Evolutionary conservation across 2,113 vertebrate species (phyloP).

Genomic region (Varanus salvator): DNA sequence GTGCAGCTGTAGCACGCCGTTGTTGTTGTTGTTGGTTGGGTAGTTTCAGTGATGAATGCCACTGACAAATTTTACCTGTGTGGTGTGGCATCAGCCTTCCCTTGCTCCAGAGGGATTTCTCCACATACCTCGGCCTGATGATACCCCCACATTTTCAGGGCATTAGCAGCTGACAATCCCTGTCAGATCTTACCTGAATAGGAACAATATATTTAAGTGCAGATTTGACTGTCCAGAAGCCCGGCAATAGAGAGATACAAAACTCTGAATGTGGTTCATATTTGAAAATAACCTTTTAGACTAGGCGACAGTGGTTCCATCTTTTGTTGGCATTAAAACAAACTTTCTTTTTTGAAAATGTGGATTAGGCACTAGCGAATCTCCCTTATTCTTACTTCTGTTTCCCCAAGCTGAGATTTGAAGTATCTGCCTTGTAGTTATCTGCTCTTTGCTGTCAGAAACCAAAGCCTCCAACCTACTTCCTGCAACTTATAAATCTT

Average conservation of each 20-base stretch:
- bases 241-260: not conserved
- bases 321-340: not conserved
- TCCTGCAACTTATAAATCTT: not conserved
- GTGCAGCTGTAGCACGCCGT: not conserved
- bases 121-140: not conserved
- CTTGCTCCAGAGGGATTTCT: conserved; percentile 22
- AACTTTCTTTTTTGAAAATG: not conserved
- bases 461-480: conserved; percentile 37
- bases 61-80: conserved; percentile 16
- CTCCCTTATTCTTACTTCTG: not conserved
- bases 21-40: conserved; percentile 13
- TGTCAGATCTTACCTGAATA: not conserved
- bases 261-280: not conserved
- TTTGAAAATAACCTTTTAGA: not conserved
- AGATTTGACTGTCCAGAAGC: not conserved
- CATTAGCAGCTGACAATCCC: not conserved
- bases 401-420: conserved; percentile 6
- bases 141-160: not conserved
- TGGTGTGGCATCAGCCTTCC: not conserved
- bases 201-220: conserved; percentile 7
- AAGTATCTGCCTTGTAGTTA: conserved; percentile 6
- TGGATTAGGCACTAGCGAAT: not conserved
- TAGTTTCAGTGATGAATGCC: not conserved
- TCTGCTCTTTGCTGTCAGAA: conserved; percentile 15
- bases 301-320: too few relatives aligned